Percentiles rank a stretch among this genome's conserved stretches.
Conservation (phyloP, 2,797 vertebrate genomes). For the Bradypodion ventrale region DNA sequence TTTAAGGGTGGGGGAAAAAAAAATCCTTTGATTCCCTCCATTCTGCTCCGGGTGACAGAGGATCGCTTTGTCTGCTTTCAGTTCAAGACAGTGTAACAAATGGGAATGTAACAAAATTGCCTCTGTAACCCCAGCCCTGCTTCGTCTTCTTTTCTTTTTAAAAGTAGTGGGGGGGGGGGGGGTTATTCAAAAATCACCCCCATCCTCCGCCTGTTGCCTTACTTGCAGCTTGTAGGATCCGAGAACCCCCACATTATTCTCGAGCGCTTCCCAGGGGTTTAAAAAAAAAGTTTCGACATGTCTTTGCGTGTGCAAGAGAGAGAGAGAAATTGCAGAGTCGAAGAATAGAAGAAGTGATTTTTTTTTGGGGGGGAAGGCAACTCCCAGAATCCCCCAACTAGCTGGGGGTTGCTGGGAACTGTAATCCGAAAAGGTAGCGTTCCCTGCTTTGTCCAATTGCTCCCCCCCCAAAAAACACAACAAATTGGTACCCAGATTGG, state of each 20-base stretch:
- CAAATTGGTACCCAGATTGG: background rate
- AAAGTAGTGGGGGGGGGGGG: background rate
- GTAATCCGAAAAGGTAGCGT: too few species aligned
- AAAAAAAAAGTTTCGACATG: too few species aligned
- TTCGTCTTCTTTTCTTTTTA: conserved; percentile 22
- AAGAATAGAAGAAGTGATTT: too few species aligned
- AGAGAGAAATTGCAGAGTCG: too few species aligned
- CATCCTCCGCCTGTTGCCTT: conserved; percentile 34
- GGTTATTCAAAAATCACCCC: too few species aligned
- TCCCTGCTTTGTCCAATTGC: too few species aligned
- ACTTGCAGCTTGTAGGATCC: conserved; percentile 41
- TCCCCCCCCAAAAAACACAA: too few species aligned
- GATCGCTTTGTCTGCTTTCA: conserved; percentile 81
- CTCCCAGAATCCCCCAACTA: background rate
- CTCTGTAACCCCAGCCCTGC: conserved; percentile 28
- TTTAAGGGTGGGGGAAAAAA: conserved; percentile 84
- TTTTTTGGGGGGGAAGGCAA: background rate
- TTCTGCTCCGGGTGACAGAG: conserved; percentile 86
- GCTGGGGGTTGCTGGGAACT: background rate
- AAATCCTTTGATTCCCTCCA: conserved; percentile 91
- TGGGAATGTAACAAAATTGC: conserved; percentile 79
- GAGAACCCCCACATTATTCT: conserved; percentile 41
- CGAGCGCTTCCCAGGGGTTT: conserved; percentile 12
- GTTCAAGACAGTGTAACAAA: conserved; percentile 82
- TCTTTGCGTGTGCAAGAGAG: too few species aligned